Base-by-base conservation (phyloP, 2,888 invertebrate species). In the Drosophila nr. medialis region DNA sequence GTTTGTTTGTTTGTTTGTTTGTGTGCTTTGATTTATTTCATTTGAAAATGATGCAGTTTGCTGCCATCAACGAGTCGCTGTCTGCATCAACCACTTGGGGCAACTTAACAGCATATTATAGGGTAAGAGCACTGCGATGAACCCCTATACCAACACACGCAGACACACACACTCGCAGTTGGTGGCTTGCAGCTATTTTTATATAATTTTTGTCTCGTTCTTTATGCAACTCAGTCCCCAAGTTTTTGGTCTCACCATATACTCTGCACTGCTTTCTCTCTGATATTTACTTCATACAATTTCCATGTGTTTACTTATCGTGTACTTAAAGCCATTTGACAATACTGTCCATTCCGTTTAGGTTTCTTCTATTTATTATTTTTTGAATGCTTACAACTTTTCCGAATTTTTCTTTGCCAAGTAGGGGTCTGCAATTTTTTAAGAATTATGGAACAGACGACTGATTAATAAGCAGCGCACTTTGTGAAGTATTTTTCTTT, bases 1-100 rank as follows among this genome's bases (percentile, higher is more conserved):
- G 68, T 68, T 64, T 69, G 65, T 70, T 64, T 59, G 65, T 74
- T 68, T 80, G 88, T 83, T 74, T 88, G 81, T 86, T 87, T 90
- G 84, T 87, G 75, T 90, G 77, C 86, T 90, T 90, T 87, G 87
- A 87, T 87, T 87, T 89, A 87, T 87, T 90, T 87, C 86, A 87
- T 86, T 89, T 81, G 89, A 79, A 90, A 89, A 83, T 80, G 86
- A 90, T 88, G 89, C 86, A 83, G 79, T 75, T 75, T 75, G 78
- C 55, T 71, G 78, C 68, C 78, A 64, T 75, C 72, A 69, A 49
- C 64, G 61, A 61, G 30, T 56, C 36, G 55, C 49, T 64, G 70
- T 61, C 75, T 61, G 51, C 50, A 34, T 36, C 72, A 64, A 79
- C 64, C 81, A 80, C 80, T 79, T 80, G 81, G 77, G 77, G 81